A percentile compares a stretch with the other conserved stretches of the same genome.
Conservation (phyloP, 2,888 invertebrate species). For the Cryptus armator region DNA sequence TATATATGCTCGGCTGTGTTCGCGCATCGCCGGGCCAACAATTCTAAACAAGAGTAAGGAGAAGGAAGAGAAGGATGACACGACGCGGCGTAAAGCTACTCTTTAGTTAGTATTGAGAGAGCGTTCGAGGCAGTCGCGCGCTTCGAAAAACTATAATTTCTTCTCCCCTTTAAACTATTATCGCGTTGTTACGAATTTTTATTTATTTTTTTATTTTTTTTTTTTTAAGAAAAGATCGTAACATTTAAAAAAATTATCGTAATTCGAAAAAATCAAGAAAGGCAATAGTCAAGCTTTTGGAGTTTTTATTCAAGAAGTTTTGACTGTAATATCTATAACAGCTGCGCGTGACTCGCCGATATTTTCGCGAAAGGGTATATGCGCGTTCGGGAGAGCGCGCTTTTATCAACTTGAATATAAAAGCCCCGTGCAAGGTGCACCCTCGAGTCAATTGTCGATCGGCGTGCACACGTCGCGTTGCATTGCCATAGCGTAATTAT, state of each 20-base stretch:
- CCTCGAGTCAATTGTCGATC: conserved; percentile 61
- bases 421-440: conserved; percentile 60
- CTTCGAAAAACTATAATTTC: neutral
- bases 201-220: too few relatives aligned
- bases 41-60: conserved; percentile 38
- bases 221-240: too few relatives aligned
- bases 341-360: conserved; percentile 46
- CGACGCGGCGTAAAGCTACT: conserved; percentile 29
- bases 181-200: neutral
- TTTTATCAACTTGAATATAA: conserved; percentile 53
- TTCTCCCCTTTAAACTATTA: neutral
- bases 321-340: neutral
- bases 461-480: conserved; percentile 49
- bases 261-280: neutral
- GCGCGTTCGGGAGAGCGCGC: conserved; percentile 31
- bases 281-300: neutral
- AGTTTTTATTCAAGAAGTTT: neutral
- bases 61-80: conserved; percentile 45
- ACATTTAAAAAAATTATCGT: too few relatives aligned
- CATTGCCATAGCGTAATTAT: neutral
- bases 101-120: conserved; percentile 53
- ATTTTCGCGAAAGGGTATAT: conserved; percentile 37
- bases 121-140: conserved; percentile 45
- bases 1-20: conserved; percentile 31
- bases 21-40: conserved; percentile 35